phyloP scores from a whole-genome alignment of 2,113 vertebrate genomes.

The Megalops atlanticus region DNA sequence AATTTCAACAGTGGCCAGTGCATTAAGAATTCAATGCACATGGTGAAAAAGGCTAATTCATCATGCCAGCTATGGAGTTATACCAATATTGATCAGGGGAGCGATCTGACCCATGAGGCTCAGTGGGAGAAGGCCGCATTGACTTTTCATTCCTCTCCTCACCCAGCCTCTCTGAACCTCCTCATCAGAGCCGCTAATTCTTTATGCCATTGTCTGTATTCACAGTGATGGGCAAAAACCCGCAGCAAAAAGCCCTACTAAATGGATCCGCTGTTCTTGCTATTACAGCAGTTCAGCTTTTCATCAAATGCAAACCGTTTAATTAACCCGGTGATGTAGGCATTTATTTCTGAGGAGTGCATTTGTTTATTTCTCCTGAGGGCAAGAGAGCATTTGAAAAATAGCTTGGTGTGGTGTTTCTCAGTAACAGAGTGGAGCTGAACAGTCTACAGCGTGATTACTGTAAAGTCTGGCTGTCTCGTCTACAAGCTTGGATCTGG shows the following conservation, averaged over 20 bases:
- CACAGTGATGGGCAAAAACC: too few species aligned
- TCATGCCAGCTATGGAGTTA: constrained; percentile 52
- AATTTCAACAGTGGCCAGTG: constrained; percentile 35
- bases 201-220: too few species aligned
- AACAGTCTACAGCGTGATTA: too few species aligned
- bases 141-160: constrained; percentile 5
- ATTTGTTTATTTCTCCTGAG: not conserved
- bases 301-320: not conserved
- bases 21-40: constrained; percentile 35
- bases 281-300: not conserved
- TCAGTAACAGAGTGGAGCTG: not conserved
- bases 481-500: not conserved
- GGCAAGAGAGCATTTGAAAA: constrained; percentile 4
- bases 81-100: constrained; percentile 45
- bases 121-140: constrained; percentile 35
- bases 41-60: constrained; percentile 45
- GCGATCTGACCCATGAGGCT: constrained; percentile 39
- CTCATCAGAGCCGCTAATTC: not conserved
- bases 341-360: not conserved
- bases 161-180: constrained; percentile 28
- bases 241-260: not conserved
- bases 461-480: not conserved
- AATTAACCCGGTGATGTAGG: not conserved
- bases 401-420: not conserved
- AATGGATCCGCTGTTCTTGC: not conserved